phyloP scores from a whole-genome alignment of 2,888 invertebrate species.

The Habroteleia sp. region DNA sequence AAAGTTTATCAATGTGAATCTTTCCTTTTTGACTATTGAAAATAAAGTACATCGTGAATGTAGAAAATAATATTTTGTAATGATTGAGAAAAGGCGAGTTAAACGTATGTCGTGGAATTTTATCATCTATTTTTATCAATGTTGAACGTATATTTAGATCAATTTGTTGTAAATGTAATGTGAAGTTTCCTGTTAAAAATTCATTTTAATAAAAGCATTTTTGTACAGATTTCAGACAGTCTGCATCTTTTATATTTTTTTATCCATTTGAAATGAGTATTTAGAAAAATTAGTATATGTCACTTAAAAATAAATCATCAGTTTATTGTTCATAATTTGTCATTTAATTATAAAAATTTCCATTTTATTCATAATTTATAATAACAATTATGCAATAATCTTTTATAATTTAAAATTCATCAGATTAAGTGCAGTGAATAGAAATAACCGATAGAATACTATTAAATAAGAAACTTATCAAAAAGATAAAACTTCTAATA shows the following conservation, averaged over 20 bases:
- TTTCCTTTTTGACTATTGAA: background rate
- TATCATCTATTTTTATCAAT: slow-evolving; percentile 52
- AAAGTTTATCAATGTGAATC: background rate
- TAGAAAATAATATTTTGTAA: slow-evolving; percentile 38
- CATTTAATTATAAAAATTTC: too few relatives aligned
- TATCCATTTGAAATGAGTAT: background rate
- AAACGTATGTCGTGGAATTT: slow-evolving; percentile 30
- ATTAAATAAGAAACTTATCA: too few relatives aligned
- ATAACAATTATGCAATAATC: too few relatives aligned
- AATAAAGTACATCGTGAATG: background rate
- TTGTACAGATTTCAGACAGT: slow-evolving; percentile 73
- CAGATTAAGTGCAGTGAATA: too few relatives aligned
- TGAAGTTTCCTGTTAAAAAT: slow-evolving; percentile 70
- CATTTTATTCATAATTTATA: too few relatives aligned
- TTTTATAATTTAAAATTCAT: too few relatives aligned
- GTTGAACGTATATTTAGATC: slow-evolving; percentile 55
- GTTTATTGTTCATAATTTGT: too few relatives aligned
- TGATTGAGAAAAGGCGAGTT: slow-evolving; percentile 26
- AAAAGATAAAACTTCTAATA: too few relatives aligned
- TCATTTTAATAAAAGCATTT: slow-evolving; percentile 77
- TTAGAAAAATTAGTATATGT: too few relatives aligned
- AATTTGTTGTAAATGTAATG: slow-evolving; percentile 70
- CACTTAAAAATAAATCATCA: too few relatives aligned
- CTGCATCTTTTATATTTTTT: background rate
- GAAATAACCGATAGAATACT: too few relatives aligned